Conservation (phyloP, 2,888 invertebrate genomes). For the Drosophila niveifrons region DNA sequence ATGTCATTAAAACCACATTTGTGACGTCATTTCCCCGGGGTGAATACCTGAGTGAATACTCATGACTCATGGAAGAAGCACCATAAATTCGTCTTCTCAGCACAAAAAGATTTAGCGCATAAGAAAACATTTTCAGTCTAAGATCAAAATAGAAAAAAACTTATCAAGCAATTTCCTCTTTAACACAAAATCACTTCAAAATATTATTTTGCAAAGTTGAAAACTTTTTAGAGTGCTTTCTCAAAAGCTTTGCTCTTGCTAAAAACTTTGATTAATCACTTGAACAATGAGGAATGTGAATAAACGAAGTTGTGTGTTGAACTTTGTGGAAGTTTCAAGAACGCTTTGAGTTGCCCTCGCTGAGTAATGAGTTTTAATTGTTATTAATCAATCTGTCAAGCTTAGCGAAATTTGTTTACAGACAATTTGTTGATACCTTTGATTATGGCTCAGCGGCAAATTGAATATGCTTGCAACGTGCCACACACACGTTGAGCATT, state of each 20-base stretch:
- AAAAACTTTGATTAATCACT: slow-evolving; percentile 5
- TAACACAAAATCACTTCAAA: neutral
- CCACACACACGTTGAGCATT: slow-evolving; percentile 14
- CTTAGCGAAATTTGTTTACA: slow-evolving; percentile 24
- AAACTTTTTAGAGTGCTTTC: neutral
- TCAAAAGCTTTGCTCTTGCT: neutral
- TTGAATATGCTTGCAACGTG: slow-evolving; percentile 24
- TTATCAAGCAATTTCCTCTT: no score
- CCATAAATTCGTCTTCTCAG: slow-evolving; percentile 13
- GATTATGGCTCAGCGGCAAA: slow-evolving; percentile 3
- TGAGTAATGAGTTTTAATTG: slow-evolving; percentile 7
- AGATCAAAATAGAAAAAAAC: neutral
- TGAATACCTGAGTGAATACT: slow-evolving; percentile 1
- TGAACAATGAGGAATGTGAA: neutral
- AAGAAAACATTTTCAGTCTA: neutral
- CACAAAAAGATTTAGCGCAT: slow-evolving; percentile 9
- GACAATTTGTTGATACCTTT: slow-evolving; percentile 23
- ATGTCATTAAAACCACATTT: neutral
- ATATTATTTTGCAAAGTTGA: neutral
- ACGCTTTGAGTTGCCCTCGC: slow-evolving; percentile 2
- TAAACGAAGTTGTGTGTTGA: neutral
- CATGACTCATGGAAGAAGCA: slow-evolving; percentile 6
- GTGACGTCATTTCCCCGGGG: neutral
- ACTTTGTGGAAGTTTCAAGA: neutral
- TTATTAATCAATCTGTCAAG: slow-evolving; percentile 21